A percentile compares a stretch with the other conserved stretches of the same genome.
These are phyloP conservation scores for Aphis craccivora DNA, from an alignment of 1,140 invertebrate species.

Conservation along the genomic window DNA sequence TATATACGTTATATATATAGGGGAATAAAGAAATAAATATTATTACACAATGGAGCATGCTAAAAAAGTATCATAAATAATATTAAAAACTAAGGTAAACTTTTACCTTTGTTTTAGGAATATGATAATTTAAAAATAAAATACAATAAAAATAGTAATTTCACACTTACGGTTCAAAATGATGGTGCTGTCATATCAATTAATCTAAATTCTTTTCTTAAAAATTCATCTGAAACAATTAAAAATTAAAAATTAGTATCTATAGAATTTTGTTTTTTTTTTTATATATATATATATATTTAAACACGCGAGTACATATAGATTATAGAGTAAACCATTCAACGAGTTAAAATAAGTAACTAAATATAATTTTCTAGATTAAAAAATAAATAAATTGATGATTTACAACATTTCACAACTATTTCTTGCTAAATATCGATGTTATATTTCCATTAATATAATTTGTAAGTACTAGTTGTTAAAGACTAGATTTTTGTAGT, in stretches of 20 bases:
- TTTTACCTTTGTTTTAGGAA: slow-evolving; percentile 26
- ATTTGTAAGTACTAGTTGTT: background rate
- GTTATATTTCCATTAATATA: background rate
- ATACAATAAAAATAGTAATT: background rate
- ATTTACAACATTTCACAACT: background rate
- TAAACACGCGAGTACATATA: background rate
- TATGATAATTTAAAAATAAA: slow-evolving; percentile 37
- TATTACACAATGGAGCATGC: background rate
- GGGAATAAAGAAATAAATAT: slow-evolving; percentile 1
- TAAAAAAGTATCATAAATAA: slow-evolving; percentile 31
- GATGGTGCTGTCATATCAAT: background rate
- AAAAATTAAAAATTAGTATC: background rate
- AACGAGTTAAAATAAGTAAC: background rate
- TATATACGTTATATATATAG: background rate
- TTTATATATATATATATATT: too few relatives aligned
- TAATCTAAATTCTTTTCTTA: slow-evolving; percentile 37
- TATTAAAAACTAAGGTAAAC: slow-evolving; percentile 31
- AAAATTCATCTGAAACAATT: slow-evolving; percentile 26
- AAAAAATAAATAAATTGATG: background rate
- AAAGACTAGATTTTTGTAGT: background rate
- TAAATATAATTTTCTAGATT: background rate
- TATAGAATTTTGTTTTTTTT: background rate
- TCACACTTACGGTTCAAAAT: slow-evolving; percentile 19
- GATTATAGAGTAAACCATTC: background rate
- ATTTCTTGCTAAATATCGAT: background rate